Conservation (phyloP, 1,140 invertebrate species). For the Mizuhopecten yessoensis region DNA sequence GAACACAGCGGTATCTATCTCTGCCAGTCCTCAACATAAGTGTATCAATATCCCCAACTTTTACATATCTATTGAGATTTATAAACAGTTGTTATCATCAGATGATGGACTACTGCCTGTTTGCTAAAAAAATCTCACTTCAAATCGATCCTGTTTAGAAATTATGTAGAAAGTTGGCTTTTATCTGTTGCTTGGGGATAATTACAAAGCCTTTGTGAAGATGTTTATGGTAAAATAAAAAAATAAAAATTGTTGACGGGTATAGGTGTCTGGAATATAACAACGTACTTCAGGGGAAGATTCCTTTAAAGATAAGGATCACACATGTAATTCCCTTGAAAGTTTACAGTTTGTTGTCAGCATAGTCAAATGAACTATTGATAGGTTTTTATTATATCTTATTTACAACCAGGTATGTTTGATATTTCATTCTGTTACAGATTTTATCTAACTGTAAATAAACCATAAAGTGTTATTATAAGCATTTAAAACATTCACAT, state of each 20-base stretch:
- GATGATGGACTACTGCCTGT: background rate
- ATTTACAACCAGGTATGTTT: background rate
- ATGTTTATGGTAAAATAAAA: background rate
- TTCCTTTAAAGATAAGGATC: background rate
- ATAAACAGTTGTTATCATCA: conserved; percentile 18
- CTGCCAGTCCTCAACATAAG: background rate
- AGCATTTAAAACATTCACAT: no score
- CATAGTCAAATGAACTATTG: background rate
- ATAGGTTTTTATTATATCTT: background rate
- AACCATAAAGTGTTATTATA: background rate
- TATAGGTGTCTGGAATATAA: background rate
- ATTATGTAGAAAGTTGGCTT: background rate
- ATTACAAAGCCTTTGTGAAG: background rate
- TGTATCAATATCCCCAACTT: background rate
- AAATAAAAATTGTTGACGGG: background rate
- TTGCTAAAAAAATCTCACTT: background rate
- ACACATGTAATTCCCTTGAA: background rate
- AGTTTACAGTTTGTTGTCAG: no score
- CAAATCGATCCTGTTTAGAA: background rate
- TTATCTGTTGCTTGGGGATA: background rate
- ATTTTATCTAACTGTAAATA: background rate
- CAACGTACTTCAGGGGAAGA: background rate
- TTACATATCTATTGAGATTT: background rate
- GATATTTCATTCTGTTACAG: background rate
- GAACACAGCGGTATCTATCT: background rate